Conservation (phyloP, 2,113 vertebrate genomes). For the Aptenodytes forsteri region DNA sequence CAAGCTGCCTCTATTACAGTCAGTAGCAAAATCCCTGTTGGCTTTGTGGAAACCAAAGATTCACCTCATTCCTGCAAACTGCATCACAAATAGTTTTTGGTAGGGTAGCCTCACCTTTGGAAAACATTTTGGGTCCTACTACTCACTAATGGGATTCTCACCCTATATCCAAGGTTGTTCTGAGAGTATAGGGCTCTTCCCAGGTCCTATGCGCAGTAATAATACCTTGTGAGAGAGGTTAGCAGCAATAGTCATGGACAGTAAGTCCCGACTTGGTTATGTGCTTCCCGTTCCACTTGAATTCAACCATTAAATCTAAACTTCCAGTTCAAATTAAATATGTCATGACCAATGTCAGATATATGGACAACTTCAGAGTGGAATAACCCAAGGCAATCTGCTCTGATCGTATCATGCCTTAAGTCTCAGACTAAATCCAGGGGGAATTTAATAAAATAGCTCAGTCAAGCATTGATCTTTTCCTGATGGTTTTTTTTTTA, state of each 20-base stretch:
- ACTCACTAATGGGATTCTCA: neutral
- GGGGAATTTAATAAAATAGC: constrained; percentile 73
- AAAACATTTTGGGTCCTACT: neutral
- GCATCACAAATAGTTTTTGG: accelerated
- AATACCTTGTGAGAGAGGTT: neutral
- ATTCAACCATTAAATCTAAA: constrained; percentile 74
- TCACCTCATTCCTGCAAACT: neutral
- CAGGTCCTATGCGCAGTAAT: neutral
- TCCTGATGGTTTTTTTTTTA: constrained; percentile 19
- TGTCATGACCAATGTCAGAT: constrained; percentile 75
- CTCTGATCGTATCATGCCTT: constrained; percentile 71
- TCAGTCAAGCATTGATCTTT: constrained; percentile 72
- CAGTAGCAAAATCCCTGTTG: neutral
- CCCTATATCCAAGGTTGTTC: neutral
- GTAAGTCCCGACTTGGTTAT: constrained; percentile 59
- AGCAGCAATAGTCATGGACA: constrained; percentile 60
- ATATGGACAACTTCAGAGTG: constrained; percentile 75
- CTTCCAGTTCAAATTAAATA: constrained; percentile 76
- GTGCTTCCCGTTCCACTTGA: constrained; percentile 70
- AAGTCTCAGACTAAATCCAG: constrained; percentile 58
- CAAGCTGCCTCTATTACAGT: neutral
- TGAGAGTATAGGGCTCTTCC: neutral
- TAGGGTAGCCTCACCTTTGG: neutral
- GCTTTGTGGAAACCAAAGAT: neutral
- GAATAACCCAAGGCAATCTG: constrained; percentile 77